Conservation (phyloP, 2,797 vertebrate genomes). For the Malurus splendens region DNA sequence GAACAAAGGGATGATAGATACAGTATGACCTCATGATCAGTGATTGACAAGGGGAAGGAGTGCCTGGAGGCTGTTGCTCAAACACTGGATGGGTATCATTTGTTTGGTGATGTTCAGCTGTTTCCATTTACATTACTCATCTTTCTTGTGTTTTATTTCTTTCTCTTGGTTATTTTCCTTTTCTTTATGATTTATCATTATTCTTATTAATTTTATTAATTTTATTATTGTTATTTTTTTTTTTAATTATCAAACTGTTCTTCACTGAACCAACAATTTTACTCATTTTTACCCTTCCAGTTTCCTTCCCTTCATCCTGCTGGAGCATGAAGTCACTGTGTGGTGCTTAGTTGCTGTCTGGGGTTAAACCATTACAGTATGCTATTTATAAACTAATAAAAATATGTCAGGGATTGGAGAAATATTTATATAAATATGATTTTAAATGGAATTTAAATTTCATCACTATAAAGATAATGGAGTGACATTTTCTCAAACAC, state of each 20-base stretch:
- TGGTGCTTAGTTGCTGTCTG: not conserved
- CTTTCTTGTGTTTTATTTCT: not conserved
- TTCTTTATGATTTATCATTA: not conserved
- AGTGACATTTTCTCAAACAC: not conserved
- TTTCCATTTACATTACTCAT: not conserved
- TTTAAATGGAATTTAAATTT: not conserved
- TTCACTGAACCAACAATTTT: not conserved
- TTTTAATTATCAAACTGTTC: not conserved
- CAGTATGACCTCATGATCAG: not conserved
- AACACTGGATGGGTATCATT: not conserved
- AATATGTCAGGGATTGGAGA: not conserved
- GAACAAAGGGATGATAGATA: not conserved
- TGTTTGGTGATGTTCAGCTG: not conserved
- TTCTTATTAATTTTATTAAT: not conserved
- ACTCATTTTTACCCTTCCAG: not conserved
- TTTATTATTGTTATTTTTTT: not conserved
- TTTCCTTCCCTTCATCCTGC: not conserved
- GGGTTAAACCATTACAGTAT: not conserved
- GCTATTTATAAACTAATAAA: not conserved
- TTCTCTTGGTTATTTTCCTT: not conserved
- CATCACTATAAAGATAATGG: not conserved
- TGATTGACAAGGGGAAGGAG: fast-evolving
- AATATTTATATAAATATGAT: not conserved
- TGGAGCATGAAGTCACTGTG: not conserved
- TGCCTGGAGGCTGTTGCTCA: not conserved